Base-by-base conservation (phyloP, 2,113 vertebrate genomes). In the Oncorhynchus nerka region DNA sequence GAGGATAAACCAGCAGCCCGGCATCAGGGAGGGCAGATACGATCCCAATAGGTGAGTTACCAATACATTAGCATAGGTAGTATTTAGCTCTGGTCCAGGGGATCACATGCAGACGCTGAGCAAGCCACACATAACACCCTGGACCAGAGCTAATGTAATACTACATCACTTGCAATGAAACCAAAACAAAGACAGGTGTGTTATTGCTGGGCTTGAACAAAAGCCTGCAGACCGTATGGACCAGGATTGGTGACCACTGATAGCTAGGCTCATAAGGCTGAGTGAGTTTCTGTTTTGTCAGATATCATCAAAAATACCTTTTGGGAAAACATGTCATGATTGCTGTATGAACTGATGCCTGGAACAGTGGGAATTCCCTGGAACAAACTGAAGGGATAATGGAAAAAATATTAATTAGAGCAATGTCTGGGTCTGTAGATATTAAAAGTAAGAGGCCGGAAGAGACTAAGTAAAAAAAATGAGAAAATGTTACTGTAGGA, bases 1-100 rank as follows among this genome's bases (percentile, higher is more conserved):
- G 74, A 95, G 89, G 80, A 89, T 97, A 89, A 96, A 96, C 83
- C 94, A 95, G 76, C 96, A 97, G 87, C 95, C 96, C 11, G 82
- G 85, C 5, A 78, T 85, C 48, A 92, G 92, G 78, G 93, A 94
- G 5, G 85, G 89, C 71, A 85, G 90, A 90, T 93, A 95, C 85
- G 95, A 97, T 77, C 94, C 94, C 30, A 97, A 97, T 88, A 95
- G 94, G 96, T 97, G 81, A 91, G 87, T 70, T n/a, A 24, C 20
- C 65, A 28, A 22, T 22, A 62, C 59, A 55, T 55, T 55, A 55
- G 51, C 51, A 55, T 55, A 55, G 51, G 4, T 55, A 61, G 8
- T n/a, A n/a, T 4, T 61, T n/a, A 19, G 4, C 16, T 55, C 51
- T 55, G 51, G 51, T 55, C 16, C 51, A 5, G 3, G 1, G 51